These are phyloP conservation scores for Dendroctonus valens DNA, from an alignment of 1,140 invertebrate species.

Conservation along the genomic window DNA sequence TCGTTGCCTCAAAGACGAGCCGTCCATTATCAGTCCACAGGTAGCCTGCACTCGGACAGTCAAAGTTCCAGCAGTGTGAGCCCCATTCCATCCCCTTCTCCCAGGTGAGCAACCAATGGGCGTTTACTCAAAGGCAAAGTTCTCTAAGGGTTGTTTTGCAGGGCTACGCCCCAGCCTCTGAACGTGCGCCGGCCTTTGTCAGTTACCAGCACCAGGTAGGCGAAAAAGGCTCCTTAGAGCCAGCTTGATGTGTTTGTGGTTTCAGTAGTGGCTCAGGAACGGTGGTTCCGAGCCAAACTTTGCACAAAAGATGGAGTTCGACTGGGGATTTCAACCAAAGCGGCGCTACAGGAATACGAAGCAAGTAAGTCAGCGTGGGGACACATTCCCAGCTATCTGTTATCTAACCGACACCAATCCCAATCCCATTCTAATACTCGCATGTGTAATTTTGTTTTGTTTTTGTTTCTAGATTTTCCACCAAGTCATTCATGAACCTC, in stretches of 20 bases:
- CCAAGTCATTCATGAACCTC: conserved; percentile 63
- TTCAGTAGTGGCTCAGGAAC: conserved; percentile 16
- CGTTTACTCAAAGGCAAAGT: neutral
- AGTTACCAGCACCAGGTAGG: conserved; percentile 44
- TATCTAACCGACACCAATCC: neutral
- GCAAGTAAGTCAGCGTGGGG: conserved; percentile 41
- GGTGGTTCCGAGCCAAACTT: conserved; percentile 48
- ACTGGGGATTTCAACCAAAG: conserved; percentile 69
- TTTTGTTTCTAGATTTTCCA: conserved; percentile 59
- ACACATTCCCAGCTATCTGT: no score
- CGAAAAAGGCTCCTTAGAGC: neutral
- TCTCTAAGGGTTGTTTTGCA: conserved; percentile 32
- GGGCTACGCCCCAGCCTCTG: conserved; percentile 65
- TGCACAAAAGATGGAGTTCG: conserved; percentile 77
- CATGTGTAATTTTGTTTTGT: conserved; percentile 41
- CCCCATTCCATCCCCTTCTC: conserved; percentile 78
- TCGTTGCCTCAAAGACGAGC: conserved; percentile 59
- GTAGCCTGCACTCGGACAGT: conserved; percentile 80
- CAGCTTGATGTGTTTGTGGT: neutral
- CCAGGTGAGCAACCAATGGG: conserved; percentile 43
- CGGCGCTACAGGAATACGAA: conserved; percentile 39
- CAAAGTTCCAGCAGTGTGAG: conserved; percentile 80
- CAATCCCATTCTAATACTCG: neutral
- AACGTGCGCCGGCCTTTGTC: conserved; percentile 43
- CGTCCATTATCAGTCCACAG: conserved; percentile 81